These are phyloP conservation scores for Neodiprion lecontei DNA, from an alignment of 1,140 invertebrate genomes.

Conservation along the genomic window DNA sequence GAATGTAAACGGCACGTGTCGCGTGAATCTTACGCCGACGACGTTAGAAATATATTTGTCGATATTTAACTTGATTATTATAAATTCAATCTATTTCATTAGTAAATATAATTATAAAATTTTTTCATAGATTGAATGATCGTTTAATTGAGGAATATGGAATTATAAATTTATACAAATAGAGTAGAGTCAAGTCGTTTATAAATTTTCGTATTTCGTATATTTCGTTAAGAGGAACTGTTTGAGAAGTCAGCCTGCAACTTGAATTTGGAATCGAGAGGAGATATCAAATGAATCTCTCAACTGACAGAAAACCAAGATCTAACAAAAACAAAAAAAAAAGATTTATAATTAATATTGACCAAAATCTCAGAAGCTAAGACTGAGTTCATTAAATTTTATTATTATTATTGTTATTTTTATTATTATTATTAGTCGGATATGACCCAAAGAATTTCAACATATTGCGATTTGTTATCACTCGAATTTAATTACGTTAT, in stretches of 20 bases:
- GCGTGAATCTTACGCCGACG: too few species aligned
- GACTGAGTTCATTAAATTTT: neutral
- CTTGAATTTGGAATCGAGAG: conserved; percentile 32
- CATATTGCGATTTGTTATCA: conserved; percentile 30
- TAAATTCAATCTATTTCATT: too few species aligned
- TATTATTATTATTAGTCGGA: conserved; percentile 19
- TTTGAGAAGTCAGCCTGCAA: conserved; percentile 44
- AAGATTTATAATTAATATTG: neutral
- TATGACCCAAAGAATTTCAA: conserved; percentile 54
- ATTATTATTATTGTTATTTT: neutral
- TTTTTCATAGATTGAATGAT: too few species aligned
- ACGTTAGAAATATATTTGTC: too few species aligned
- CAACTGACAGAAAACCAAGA: conserved; percentile 21
- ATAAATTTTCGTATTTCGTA: conserved; percentile 40
- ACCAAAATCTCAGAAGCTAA: too few species aligned
- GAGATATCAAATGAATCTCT: conserved; percentile 29
- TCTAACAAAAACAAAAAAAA: conserved; percentile 16
- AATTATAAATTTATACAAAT: too few species aligned
- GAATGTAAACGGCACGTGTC: too few species aligned
- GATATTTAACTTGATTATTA: too few species aligned
- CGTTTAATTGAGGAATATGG: too few species aligned
- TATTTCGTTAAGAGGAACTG: conserved; percentile 52
- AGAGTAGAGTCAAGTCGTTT: conserved; percentile 30
- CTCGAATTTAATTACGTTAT: neutral
- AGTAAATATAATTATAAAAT: too few species aligned